A percentile compares a stretch with the other conserved stretches of the same genome.
phyloP scores from a whole-genome alignment of 2,888 invertebrate species.

The Heliconius charithonia region DNA sequence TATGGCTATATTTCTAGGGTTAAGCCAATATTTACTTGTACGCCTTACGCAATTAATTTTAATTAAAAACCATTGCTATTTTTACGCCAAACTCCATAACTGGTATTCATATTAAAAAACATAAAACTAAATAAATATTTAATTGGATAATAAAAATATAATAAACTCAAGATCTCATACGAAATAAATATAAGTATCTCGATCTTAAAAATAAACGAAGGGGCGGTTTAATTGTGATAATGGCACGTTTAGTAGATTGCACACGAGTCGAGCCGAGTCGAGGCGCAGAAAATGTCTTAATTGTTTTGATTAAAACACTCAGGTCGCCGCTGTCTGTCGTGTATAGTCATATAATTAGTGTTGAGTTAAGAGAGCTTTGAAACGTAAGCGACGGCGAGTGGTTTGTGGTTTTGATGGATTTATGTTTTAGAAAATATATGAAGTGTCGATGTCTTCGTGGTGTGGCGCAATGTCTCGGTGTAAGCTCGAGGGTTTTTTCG shows the following conservation, averaged over 20 bases:
- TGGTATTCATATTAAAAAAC: not conserved
- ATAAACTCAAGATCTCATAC: conserved; percentile 6
- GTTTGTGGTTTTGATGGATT: not conserved
- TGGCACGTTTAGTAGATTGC: conserved; percentile 33
- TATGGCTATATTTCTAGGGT: too few species aligned
- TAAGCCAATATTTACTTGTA: too few species aligned
- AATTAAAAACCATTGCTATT: conserved; percentile 9
- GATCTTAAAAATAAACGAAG: conserved; percentile 16
- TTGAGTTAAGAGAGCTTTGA: not conserved
- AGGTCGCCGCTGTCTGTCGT: conserved; percentile 6
- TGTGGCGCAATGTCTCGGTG: too few species aligned
- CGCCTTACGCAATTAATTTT: not conserved
- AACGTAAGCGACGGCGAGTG: conserved; percentile 18
- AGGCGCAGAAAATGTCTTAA: conserved; percentile 39
- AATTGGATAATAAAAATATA: conserved; percentile 17
- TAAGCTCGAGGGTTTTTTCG: too few species aligned
- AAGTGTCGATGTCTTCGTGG: too few species aligned
- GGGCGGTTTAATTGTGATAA: conserved; percentile 31
- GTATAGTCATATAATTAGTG: conserved; percentile 33
- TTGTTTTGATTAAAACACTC: conserved; percentile 42
- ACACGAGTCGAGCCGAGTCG: conserved; percentile 6
- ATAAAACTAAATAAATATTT: not conserved
- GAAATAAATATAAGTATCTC: conserved; percentile 6
- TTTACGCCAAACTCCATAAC: not conserved
- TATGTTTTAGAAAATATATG: not conserved